Evolutionary conservation across 2,888 invertebrate genomes (phyloP).

Genomic region (Hedya salicella): DNA sequence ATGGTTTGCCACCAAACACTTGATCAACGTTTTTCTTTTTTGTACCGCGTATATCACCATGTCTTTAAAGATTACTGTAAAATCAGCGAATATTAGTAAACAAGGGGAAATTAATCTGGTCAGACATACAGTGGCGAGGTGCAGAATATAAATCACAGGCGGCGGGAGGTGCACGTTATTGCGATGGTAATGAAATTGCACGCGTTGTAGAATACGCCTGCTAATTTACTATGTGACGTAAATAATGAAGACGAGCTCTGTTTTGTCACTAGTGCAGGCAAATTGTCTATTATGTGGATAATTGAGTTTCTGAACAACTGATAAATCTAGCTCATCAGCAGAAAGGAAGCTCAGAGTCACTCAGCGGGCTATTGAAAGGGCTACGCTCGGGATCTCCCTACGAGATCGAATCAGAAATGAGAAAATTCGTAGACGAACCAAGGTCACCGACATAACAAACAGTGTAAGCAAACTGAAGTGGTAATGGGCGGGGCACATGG

Average conservation of each 20-base stretch:
- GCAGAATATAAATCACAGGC: constrained; percentile 76
- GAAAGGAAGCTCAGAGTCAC: too few species aligned
- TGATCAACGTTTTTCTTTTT: too few species aligned
- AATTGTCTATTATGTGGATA: not conserved
- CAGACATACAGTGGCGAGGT: constrained; percentile 74
- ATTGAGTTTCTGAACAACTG: not conserved
- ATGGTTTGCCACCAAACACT: too few species aligned
- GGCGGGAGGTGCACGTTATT: constrained; percentile 46
- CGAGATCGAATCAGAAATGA: too few species aligned
- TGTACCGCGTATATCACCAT: too few species aligned
- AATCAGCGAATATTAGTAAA: constrained; percentile 78
- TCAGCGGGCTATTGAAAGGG: too few species aligned
- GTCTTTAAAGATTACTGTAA: constrained; percentile 59
- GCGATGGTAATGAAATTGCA: constrained; percentile 39
- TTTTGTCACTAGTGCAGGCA: not conserved
- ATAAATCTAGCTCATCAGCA: too few species aligned
- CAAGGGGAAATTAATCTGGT: constrained; percentile 83
- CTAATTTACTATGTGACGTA: constrained; percentile 32
- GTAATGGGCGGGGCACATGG: too few species aligned
- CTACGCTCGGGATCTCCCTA: too few species aligned
- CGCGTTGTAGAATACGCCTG: constrained; percentile 18
- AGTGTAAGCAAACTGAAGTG: too few species aligned
- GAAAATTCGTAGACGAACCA: too few species aligned
- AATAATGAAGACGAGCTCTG: constrained; percentile 4
- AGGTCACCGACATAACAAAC: too few species aligned